These are phyloP conservation scores for Hymenochirus boettgeri DNA, from an alignment of 2,113 vertebrate genomes.

Conservation along the genomic window DNA sequence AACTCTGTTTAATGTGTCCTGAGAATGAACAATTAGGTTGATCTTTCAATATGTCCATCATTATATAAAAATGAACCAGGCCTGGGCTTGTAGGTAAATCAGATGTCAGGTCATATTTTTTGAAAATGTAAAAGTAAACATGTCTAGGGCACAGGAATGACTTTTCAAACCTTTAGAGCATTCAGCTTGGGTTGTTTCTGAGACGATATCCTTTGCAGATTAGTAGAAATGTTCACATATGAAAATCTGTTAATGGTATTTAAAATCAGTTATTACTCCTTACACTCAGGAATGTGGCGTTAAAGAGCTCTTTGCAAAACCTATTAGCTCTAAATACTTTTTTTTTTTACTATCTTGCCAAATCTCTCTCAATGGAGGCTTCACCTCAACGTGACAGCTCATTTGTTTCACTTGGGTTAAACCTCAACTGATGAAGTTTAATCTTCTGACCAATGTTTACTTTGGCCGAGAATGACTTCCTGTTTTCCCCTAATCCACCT, in stretches of 20 bases:
- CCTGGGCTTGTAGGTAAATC: not conserved
- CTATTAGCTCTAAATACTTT: slow-evolving; percentile 44
- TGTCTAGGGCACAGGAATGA: not conserved
- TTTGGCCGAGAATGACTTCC: slow-evolving; percentile 59
- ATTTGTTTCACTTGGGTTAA: slow-evolving; percentile 60
- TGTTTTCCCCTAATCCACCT: slow-evolving; percentile 62
- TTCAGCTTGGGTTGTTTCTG: not conserved
- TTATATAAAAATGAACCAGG: not conserved
- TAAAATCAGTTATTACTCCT: slow-evolving; percentile 43
- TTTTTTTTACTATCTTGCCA: slow-evolving; percentile 49
- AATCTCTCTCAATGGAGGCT: slow-evolving; percentile 48
- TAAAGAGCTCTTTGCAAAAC: slow-evolving; percentile 51
- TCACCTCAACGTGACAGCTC: slow-evolving; percentile 57
- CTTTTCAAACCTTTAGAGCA: not conserved
- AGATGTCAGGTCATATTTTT: not conserved
- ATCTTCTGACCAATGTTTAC: slow-evolving; percentile 63
- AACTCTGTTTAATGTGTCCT: too few species aligned
- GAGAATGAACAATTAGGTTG: too few species aligned
- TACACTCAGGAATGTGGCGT: slow-evolving; percentile 51
- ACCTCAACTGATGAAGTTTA: slow-evolving; percentile 62
- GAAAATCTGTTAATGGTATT: slow-evolving; percentile 45
- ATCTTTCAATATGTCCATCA: too few species aligned
- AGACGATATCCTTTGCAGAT: slow-evolving; percentile 3
- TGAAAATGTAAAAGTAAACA: not conserved
- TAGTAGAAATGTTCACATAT: not conserved